A percentile compares a stretch with the other conserved stretches of the same genome.
phyloP scores from a whole-genome alignment of 1,140 invertebrate species.

The Pseudoatta argentina region DNA sequence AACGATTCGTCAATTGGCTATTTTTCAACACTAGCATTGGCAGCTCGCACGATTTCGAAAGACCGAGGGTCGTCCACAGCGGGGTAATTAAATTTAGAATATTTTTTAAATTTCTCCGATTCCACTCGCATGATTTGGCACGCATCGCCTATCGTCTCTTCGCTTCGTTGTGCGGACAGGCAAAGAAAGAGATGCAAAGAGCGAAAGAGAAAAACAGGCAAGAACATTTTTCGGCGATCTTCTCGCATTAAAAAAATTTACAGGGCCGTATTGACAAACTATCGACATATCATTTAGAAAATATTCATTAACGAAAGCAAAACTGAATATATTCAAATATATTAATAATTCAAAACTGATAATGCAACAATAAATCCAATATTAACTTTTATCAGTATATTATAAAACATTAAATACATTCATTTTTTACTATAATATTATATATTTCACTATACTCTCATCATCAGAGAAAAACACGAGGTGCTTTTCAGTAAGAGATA shows the following conservation, averaged over 20 bases:
- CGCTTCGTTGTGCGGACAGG: slow-evolving; percentile 10
- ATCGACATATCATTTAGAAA: background rate
- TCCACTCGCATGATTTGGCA: slow-evolving; percentile 86
- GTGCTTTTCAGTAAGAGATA: too few relatives aligned
- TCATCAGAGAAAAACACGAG: too few relatives aligned
- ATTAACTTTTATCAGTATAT: background rate
- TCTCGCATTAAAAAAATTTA: slow-evolving; percentile 48
- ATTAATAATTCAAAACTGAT: background rate
- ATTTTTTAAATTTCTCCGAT: slow-evolving; percentile 87
- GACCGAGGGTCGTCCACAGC: slow-evolving; percentile 72
- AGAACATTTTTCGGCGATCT: slow-evolving; percentile 44
- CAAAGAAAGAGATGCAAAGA: slow-evolving; percentile 28
- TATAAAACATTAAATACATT: background rate
- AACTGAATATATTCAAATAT: background rate
- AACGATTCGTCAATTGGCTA: slow-evolving; percentile 80
- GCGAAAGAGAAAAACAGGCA: slow-evolving; percentile 25
- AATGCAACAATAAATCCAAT: background rate
- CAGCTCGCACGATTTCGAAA: slow-evolving; percentile 85
- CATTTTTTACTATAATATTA: background rate
- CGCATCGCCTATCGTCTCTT: slow-evolving; percentile 61
- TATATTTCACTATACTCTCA: too few relatives aligned
- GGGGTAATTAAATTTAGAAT: slow-evolving; percentile 86
- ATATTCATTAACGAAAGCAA: background rate
- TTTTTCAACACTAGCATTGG: slow-evolving; percentile 84
- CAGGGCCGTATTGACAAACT: slow-evolving; percentile 6